phyloP scores from a whole-genome alignment of 2,797 vertebrate genomes.

The Oreonectes daqikongensis region DNA sequence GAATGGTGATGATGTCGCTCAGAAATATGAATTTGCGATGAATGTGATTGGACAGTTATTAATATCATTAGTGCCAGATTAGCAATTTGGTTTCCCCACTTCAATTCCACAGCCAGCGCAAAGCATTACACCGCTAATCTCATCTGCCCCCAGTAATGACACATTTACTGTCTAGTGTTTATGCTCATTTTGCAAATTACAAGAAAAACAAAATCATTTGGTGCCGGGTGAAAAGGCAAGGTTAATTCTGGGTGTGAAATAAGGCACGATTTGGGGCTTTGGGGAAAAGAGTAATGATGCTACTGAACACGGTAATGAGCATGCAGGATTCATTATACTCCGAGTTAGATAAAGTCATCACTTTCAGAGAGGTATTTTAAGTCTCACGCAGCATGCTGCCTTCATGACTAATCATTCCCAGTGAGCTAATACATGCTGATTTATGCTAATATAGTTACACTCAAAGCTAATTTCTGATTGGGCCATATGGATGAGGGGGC shows the following conservation, averaged over 20 bases:
- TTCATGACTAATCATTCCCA: conserved; percentile 49
- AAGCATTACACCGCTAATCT: conserved; percentile 46
- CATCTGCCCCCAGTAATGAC: conserved; percentile 35
- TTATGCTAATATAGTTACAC: conserved; percentile 37
- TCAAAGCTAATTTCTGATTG: conserved; percentile 54
- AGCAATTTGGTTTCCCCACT: conserved; percentile 25
- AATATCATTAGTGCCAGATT: conserved; percentile 59
- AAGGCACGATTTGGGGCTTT: conserved; percentile 24
- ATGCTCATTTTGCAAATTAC: conserved; percentile 33
- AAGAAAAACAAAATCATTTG: conserved; percentile 29
- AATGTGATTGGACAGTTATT: conserved; percentile 55
- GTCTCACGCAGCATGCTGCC: conserved; percentile 14
- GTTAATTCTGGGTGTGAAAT: conserved; percentile 40
- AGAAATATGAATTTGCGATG: conserved; percentile 40
- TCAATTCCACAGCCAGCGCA: background rate
- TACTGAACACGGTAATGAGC: conserved; percentile 46
- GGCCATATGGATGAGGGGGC: conserved; percentile 61
- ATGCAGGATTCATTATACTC: conserved; percentile 35
- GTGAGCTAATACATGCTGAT: conserved; percentile 58
- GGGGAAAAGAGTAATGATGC: conserved; percentile 45
- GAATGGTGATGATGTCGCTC: conserved; percentile 43
- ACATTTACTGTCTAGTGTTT: conserved; percentile 37
- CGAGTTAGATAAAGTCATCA: conserved; percentile 42
- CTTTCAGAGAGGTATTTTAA: conserved; percentile 39
- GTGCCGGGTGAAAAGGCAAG: conserved; percentile 12